Evolutionary conservation across 1,140 invertebrate species (phyloP).

Genomic region (Drosophila sturtevanti): DNA sequence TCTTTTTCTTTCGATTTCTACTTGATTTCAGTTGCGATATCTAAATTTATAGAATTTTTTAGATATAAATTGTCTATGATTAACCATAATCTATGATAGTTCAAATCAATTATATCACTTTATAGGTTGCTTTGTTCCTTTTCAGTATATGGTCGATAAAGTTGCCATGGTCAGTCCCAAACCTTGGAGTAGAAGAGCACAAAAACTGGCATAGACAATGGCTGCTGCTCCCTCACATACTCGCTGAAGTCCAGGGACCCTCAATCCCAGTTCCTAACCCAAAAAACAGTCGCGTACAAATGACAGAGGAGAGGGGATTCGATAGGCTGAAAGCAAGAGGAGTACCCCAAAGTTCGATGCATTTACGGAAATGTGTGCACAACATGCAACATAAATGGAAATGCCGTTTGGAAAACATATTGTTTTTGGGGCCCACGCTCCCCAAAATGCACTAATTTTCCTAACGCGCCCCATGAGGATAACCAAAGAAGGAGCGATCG

Average conservation of each 20-base stretch:
- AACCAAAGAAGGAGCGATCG: not conserved
- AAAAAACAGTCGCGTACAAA: constrained; percentile 49
- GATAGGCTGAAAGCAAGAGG: too few species aligned
- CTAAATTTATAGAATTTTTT: not conserved
- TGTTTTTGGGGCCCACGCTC: constrained; percentile 57
- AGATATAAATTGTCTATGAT: not conserved
- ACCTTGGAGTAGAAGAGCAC: not conserved
- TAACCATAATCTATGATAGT: not conserved
- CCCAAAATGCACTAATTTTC: constrained; percentile 73
- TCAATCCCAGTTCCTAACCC: constrained; percentile 35
- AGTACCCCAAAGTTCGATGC: constrained; percentile 38
- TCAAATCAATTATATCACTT: not conserved
- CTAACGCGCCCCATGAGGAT: constrained; percentile 67
- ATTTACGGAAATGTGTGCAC: constrained; percentile 80
- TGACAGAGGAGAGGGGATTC: not conserved
- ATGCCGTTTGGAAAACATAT: constrained; percentile 79
- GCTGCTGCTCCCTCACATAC: not conserved
- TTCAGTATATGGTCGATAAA: not conserved
- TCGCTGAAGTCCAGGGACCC: not conserved
- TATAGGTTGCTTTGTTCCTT: not conserved
- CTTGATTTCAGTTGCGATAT: too few species aligned
- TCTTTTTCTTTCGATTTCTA: too few species aligned
- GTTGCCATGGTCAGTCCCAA: not conserved
- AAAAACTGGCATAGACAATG: not conserved
- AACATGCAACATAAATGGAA: constrained; percentile 81